Conservation (phyloP, 2,888 invertebrate genomes). For the Periphyllus acericola region DNA sequence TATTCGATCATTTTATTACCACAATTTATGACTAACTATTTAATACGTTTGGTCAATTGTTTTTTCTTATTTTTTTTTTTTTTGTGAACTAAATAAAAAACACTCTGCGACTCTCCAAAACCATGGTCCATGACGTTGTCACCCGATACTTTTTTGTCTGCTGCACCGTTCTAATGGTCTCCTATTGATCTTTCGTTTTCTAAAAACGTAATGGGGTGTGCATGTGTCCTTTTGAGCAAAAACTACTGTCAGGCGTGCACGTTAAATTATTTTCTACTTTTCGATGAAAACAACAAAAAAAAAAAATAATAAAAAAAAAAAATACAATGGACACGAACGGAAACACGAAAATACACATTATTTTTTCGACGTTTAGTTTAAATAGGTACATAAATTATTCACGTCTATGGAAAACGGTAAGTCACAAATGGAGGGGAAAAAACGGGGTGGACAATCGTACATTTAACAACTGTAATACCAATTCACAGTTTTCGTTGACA, state of each 20-base stretch:
- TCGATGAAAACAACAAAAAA: neutral
- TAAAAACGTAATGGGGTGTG: conserved; percentile 47
- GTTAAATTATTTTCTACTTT: conserved; percentile 30
- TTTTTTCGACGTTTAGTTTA: neutral
- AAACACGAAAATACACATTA: neutral
- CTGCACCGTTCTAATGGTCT: conserved; percentile 31
- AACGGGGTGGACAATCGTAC: neutral
- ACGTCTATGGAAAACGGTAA: neutral
- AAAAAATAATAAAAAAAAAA: too few species aligned
- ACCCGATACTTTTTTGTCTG: conserved; percentile 42
- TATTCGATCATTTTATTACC: neutral
- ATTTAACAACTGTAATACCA: neutral
- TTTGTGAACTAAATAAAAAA: neutral
- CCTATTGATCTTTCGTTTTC: conserved; percentile 49
- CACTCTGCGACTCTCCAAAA: neutral
- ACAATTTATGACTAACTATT: conserved; percentile 23
- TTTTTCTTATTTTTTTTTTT: too few species aligned
- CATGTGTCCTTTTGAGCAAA: conserved; percentile 36
- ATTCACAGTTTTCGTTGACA: neutral
- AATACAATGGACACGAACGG: neutral
- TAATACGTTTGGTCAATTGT: conserved; percentile 18
- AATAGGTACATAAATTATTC: conserved; percentile 15
- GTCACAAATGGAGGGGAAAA: neutral
- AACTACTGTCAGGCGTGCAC: conserved; percentile 3
- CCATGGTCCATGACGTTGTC: neutral